Percentiles rank a stretch among this genome's conserved stretches.
Evolutionary conservation across 2,888 invertebrate species (phyloP).

Genomic region (Leucozona laternaria): DNA sequence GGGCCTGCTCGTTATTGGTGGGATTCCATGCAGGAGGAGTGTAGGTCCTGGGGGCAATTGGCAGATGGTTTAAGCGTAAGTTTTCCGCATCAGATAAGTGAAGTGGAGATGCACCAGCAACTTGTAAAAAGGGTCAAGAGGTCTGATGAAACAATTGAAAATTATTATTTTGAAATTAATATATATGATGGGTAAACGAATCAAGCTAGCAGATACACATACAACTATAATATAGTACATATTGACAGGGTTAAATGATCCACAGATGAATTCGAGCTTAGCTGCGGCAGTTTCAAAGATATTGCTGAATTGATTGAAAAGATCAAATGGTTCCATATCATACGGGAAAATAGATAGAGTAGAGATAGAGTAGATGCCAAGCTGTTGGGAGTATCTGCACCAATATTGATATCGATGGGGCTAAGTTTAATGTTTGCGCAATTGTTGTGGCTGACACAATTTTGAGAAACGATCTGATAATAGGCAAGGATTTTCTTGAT

Average conservation of each 20-base stretch:
- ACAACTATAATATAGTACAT: not conserved
- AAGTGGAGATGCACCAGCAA: not conserved
- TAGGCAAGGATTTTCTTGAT: constrained; percentile 25
- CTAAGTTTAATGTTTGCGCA: not conserved
- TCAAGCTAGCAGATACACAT: not conserved
- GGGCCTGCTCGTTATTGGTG: constrained; percentile 37
- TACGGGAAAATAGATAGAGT: too few relatives aligned
- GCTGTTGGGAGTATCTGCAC: not conserved
- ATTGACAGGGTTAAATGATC: not conserved
- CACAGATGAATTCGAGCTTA: not conserved
- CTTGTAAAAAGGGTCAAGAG: not conserved
- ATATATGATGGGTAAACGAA: constrained; percentile 16
- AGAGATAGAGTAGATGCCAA: not conserved
- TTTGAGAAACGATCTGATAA: not conserved
- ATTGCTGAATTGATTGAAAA: not conserved
- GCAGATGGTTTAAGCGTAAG: not conserved
- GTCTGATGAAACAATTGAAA: not conserved
- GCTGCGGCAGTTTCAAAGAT: not conserved
- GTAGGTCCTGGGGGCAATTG: not conserved
- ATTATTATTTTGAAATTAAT: constrained; percentile 14
- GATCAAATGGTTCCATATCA: too few relatives aligned
- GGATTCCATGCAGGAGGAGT: constrained; percentile 1
- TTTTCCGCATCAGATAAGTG: not conserved
- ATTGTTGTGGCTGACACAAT: not conserved
- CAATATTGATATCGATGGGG: constrained; percentile 16